A percentile compares a stretch with the other conserved stretches of the same genome.
Evolutionary conservation across 53 echinoderm and acorn worm species (phyloP).

Genomic region (Paracentrotus lividus): DNA sequence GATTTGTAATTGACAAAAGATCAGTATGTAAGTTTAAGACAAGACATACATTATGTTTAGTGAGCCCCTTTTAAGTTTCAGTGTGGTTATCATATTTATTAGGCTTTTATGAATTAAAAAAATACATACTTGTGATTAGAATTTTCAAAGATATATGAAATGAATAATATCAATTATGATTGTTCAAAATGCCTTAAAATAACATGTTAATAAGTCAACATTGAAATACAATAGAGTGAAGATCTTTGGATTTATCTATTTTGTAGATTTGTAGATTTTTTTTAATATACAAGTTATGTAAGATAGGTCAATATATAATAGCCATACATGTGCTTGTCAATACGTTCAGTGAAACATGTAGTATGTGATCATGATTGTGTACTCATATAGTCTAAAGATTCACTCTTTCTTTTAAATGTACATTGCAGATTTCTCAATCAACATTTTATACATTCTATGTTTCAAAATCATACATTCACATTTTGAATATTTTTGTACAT

Average conservation of each 20-base stretch:
- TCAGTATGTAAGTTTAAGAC: background rate
- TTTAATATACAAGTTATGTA: slow-evolving; percentile 26
- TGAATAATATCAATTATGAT: background rate
- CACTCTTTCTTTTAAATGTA: slow-evolving; percentile 44
- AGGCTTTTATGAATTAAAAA: background rate
- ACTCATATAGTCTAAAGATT: background rate
- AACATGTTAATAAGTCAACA: background rate
- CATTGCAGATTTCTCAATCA: background rate
- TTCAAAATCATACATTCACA: slow-evolving; percentile 18
- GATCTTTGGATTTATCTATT: background rate
- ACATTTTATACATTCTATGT: slow-evolving; percentile 4
- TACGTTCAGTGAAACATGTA: no score
- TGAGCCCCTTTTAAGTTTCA: background rate
- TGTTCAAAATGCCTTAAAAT: background rate
- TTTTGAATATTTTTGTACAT: slow-evolving; percentile 27
- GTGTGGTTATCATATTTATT: background rate
- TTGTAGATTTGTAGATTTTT: slow-evolving; percentile 25
- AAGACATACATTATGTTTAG: background rate
- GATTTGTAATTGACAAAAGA: background rate
- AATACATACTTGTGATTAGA: background rate
- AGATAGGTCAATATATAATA: background rate
- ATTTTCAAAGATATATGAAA: background rate
- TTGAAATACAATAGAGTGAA: background rate
- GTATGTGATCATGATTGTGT: background rate
- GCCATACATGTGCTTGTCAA: no score